Conservation (phyloP, 2,113 vertebrate genomes). For the Corvus moneduloides region DNA sequence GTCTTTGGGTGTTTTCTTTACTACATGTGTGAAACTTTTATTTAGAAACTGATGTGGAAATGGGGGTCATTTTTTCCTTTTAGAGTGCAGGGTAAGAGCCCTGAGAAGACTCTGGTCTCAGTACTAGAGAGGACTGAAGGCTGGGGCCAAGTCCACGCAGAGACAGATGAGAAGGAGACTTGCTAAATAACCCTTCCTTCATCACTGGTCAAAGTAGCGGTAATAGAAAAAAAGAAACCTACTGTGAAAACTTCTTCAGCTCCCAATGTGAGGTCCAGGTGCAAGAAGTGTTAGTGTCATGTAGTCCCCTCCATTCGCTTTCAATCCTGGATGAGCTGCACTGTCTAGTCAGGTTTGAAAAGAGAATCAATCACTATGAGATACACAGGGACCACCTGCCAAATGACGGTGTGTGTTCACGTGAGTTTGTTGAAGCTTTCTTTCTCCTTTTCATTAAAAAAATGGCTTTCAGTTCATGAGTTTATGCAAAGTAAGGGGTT, state of each 20-base stretch:
- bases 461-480: neutral
- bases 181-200: neutral
- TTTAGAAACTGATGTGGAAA: neutral
- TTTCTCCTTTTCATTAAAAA: neutral
- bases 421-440: neutral
- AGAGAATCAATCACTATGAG: accelerated
- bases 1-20: neutral
- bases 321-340: neutral
- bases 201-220: neutral
- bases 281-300: neutral
- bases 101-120: neutral
- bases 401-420: neutral
- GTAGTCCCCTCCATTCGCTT: accelerated
- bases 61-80: neutral
- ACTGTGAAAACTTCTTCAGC: neutral
- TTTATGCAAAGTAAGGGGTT: neutral
- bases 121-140: neutral
- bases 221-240: neutral
- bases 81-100: neutral
- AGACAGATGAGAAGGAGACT: neutral
- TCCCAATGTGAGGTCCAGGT: accelerated
- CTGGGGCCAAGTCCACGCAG: neutral
- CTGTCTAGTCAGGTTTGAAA: neutral
- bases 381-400: neutral
- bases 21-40: neutral